Evolutionary conservation across 2,888 invertebrate species (phyloP).

Genomic region (Tetranychus truncatus): DNA sequence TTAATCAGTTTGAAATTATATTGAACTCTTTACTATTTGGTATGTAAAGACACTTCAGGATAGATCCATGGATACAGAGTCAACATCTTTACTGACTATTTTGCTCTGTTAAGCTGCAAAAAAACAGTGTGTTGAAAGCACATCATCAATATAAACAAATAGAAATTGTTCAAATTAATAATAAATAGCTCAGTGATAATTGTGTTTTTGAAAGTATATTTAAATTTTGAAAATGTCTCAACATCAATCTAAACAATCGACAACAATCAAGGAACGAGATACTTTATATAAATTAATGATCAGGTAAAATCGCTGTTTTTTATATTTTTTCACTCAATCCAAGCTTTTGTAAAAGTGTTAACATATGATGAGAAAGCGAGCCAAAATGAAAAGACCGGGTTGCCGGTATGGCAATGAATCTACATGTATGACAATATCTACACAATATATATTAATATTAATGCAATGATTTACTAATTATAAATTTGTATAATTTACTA

Average conservation of each 20-base stretch:
- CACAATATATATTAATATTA: not conserved
- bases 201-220: not conserved
- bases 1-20: too few species aligned
- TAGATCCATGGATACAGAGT: too few species aligned
- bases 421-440: not conserved
- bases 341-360: not conserved
- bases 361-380: too few species aligned
- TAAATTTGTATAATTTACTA: conserved; percentile 12
- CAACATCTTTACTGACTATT: too few species aligned
- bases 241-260: not conserved
- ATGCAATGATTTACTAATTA: conserved; percentile 17
- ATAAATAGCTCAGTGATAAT: not conserved
- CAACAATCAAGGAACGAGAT: conserved; percentile 47
- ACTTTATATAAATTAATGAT: conserved; percentile 74
- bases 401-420: not conserved
- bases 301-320: conserved; percentile 43
- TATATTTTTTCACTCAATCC: not conserved
- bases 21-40: too few species aligned
- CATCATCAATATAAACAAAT: not conserved
- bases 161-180: not conserved
- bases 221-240: not conserved
- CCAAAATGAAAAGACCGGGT: too few species aligned
- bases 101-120: too few species aligned
- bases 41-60: too few species aligned
- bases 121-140: too few species aligned